A percentile compares a stretch with the other conserved stretches of the same genome.
These are phyloP conservation scores for Columba janthina DNA, from an alignment of 2,113 vertebrate species.

Conservation along the genomic window DNA sequence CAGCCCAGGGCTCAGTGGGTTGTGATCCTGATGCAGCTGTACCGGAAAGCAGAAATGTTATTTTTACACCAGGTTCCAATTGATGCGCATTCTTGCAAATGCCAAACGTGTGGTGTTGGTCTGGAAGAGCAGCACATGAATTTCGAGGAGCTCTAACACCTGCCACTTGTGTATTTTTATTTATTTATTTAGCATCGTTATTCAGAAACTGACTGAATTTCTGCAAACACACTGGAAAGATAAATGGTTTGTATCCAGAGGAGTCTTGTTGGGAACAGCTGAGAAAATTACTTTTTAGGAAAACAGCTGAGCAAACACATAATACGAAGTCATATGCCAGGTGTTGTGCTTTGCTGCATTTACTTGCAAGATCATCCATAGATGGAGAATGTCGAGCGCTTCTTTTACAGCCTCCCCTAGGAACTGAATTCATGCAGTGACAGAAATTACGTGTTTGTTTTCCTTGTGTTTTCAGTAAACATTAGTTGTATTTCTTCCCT, in stretches of 20 bases:
- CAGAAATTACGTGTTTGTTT: neutral
- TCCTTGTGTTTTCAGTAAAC: neutral
- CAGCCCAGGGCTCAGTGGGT: neutral
- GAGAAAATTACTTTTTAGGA: slow-evolving; percentile 24
- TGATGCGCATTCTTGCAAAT: neutral
- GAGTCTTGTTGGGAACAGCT: neutral
- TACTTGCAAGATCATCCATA: neutral
- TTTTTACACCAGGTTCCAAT: neutral
- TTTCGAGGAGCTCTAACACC: neutral
- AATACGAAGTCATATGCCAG: neutral
- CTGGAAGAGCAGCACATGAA: neutral
- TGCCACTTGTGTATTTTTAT: neutral
- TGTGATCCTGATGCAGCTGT: rapidly evolving
- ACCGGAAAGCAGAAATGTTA: neutral
- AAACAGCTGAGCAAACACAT: slow-evolving; percentile 37
- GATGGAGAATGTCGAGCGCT: neutral
- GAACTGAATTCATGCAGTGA: neutral
- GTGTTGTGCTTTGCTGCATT: neutral
- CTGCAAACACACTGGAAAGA: neutral
- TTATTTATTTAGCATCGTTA: neutral
- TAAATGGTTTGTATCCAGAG: neutral
- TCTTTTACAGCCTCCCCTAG: neutral
- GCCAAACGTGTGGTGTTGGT: neutral
- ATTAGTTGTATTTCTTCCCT: neutral
- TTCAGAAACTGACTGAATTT: neutral